Evolutionary conservation across 1,140 invertebrate genomes (phyloP), one percentile per base, ranked within the genome.

Genomic region (Callitettix versicolor): DNA sequence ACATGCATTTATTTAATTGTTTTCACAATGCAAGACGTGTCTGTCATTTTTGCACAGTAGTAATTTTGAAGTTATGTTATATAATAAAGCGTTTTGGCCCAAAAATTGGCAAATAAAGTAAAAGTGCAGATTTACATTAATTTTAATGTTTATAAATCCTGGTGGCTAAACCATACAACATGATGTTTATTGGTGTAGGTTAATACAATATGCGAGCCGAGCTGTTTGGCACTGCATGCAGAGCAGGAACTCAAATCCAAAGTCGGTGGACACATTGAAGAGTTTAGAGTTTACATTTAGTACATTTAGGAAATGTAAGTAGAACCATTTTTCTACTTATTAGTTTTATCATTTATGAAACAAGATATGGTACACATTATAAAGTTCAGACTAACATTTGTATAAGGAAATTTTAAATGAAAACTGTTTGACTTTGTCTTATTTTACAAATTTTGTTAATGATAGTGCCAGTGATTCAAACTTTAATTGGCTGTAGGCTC

Each of bases 151-250:
- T 43, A 6, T 11, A 9, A 43, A 18, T 9, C 11, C 7, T n/a
- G 17, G 41, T 17, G 11, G 11, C 7, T 17, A 9, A 6, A 43
- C 7, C 18, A 11, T 43, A n/a, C 7, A 43, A 18, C 43, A 17
- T 43, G 11, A 5, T 40, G n/a, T 55, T 22, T 54, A 4, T 46
- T 38, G 17, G 56, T 46, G n/a, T 21, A 62, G 61, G 41, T 52
- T 62, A 40, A 22, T 62, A 11, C 61, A 62, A 21, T 62, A 60
- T 53, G 56, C 49, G 14, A 61, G 58, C 30, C 56, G 58, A 56
- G 34, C 57, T 12, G 40, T 50, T 40, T 62, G 60, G 62, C 46
- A 61, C 34, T 56, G 55, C 22, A 42, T 62, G 44, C 36, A 63
- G 48, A 55, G 58, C 47, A 47, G 38, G 18, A 51, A 58, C 34